Conservation (phyloP, 2,888 invertebrate genomes). For the Andrena trimmerana region DNA sequence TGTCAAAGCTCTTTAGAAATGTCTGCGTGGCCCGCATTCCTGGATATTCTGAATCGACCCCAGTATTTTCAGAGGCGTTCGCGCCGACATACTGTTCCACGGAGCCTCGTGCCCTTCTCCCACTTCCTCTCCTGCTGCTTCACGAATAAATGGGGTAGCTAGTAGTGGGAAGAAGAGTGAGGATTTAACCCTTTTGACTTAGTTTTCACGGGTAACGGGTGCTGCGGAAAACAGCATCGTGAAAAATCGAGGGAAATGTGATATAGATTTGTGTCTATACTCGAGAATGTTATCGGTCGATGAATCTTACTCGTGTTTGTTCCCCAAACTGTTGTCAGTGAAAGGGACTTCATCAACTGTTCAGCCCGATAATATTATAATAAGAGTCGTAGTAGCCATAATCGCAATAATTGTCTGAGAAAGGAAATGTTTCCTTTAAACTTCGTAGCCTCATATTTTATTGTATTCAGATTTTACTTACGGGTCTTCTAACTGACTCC, state of each 20-base stretch:
- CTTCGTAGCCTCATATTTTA: too few species aligned
- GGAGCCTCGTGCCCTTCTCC: conserved; percentile 32
- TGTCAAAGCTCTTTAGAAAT: conserved; percentile 75
- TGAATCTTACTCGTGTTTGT: too few species aligned
- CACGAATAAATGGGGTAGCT: conserved; percentile 61
- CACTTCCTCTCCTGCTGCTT: conserved; percentile 38
- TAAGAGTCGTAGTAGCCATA: too few species aligned
- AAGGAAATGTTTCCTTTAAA: too few species aligned
- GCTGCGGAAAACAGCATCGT: conserved; percentile 47
- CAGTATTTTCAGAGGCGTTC: conserved; percentile 40
- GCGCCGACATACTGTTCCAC: conserved; percentile 37
- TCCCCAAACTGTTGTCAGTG: too few species aligned
- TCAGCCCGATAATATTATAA: too few species aligned
- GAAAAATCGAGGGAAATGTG: conserved; percentile 15
- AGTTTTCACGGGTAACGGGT: conserved; percentile 50
- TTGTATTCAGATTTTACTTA: too few species aligned
- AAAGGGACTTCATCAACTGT: too few species aligned
- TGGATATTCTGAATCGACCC: conserved; percentile 62
- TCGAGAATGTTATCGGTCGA: neutral
- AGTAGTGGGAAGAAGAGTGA: conserved; percentile 68
- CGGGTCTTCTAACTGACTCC: too few species aligned
- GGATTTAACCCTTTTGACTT: conserved; percentile 74
- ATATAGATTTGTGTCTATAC: conserved; percentile 26
- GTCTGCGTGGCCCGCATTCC: conserved; percentile 70
- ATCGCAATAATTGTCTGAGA: too few species aligned